Conservation (phyloP, 1,140 invertebrate genomes). For the Achroia grisella region DNA sequence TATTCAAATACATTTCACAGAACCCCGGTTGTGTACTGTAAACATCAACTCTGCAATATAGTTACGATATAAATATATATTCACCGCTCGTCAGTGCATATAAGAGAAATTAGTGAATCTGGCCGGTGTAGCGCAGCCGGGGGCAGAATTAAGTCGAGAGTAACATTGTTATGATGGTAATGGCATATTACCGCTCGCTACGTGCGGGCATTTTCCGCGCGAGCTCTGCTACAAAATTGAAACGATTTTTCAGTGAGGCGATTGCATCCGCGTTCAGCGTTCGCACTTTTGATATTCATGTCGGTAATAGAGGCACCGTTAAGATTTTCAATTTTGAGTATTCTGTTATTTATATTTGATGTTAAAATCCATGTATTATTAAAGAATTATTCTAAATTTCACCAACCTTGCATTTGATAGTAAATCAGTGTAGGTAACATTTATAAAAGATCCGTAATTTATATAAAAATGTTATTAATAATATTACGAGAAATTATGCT, state of each 20-base stretch:
- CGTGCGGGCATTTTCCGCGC: slow-evolving; percentile 44
- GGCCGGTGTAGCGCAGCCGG: slow-evolving; percentile 31
- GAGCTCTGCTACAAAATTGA: slow-evolving; percentile 48
- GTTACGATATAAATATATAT: slow-evolving; percentile 11
- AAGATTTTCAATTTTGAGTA: not conserved
- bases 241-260: slow-evolving; percentile 59
- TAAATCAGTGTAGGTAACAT: no score
- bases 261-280: slow-evolving; percentile 54
- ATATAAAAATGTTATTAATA: no score
- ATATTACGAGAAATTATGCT: no score
- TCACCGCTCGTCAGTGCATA: slow-evolving; percentile 16
- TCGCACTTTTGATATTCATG: slow-evolving; percentile 25
- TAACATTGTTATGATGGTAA: slow-evolving; percentile 61
- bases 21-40: not conserved
- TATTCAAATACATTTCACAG: no score
- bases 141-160: slow-evolving; percentile 60
- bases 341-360: not conserved
- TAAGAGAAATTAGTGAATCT: slow-evolving; percentile 51
- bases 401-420: no score
- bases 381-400: no score
- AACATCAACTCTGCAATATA: not conserved
- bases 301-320: not conserved
- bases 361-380: no score
- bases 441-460: no score
- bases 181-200: slow-evolving; percentile 48